These are phyloP conservation scores for Esox niger DNA, from an alignment of 2,113 vertebrate genomes.

Conservation along the genomic window DNA sequence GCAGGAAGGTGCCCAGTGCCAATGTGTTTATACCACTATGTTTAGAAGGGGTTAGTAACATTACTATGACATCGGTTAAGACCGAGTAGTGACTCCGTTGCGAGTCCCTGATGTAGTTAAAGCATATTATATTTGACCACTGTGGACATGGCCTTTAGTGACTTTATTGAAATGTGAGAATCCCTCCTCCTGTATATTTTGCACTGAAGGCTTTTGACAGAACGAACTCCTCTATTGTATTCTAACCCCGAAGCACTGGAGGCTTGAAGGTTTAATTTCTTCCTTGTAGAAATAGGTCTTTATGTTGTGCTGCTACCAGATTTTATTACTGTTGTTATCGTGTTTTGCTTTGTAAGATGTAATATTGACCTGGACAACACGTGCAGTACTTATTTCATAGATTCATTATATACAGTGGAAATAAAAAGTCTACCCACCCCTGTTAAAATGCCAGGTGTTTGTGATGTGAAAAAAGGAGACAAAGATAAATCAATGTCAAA, in stretches of 20 bases:
- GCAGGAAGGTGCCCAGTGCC: constrained; percentile 45
- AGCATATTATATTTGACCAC: constrained; percentile 9
- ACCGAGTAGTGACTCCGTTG: background rate
- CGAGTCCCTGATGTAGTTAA: background rate
- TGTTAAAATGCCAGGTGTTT: too few relatives aligned
- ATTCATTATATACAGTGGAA: too few relatives aligned
- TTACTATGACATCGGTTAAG: background rate
- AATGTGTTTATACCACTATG: constrained; percentile 37
- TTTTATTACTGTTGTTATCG: constrained; percentile 40
- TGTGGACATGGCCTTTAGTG: constrained; percentile 49
- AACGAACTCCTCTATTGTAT: constrained; percentile 66
- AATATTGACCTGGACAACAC: constrained; percentile 33
- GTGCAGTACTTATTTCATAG: constrained; percentile 35
- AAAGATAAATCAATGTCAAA: too few relatives aligned
- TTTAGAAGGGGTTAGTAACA: background rate
- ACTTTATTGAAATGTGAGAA: constrained; percentile 38
- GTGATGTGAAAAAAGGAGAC: too few relatives aligned
- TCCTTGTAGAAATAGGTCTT: constrained; percentile 67
- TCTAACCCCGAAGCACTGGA: constrained; percentile 75
- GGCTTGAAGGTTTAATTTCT: constrained; percentile 74
- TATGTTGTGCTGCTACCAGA: constrained; percentile 75
- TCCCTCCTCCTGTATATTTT: constrained; percentile 58
- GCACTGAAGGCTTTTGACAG: constrained; percentile 70
- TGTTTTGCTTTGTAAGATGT: constrained; percentile 42
- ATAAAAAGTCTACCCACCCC: too few relatives aligned